phyloP scores from a whole-genome alignment of 2,888 invertebrate genomes.

The Ernsta delagoae region DNA sequence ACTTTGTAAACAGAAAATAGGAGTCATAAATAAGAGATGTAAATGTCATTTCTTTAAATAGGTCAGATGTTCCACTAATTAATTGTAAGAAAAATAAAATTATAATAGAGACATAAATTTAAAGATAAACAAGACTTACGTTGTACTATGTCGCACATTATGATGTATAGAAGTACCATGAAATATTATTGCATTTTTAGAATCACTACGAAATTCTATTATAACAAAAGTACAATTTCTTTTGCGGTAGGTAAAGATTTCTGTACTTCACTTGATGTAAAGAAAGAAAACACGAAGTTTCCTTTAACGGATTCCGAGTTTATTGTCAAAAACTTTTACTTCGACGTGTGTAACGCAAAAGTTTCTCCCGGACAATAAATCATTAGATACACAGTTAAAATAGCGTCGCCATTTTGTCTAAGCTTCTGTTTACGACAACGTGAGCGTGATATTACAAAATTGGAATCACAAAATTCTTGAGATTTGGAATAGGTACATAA shows the following conservation, averaged over 20 bases:
- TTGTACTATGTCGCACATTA: neutral
- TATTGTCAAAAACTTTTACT: slow-evolving; percentile 20
- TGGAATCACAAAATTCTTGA: slow-evolving; percentile 19
- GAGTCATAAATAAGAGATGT: slow-evolving; percentile 26
- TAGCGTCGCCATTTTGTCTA: slow-evolving; percentile 34
- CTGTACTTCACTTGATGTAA: slow-evolving; percentile 3
- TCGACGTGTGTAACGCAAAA: slow-evolving; percentile 19
- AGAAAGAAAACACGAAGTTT: neutral
- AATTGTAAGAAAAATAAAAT: slow-evolving; percentile 14
- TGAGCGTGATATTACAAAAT: slow-evolving; percentile 6
- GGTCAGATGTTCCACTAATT: slow-evolving; percentile 25
- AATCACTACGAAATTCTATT: neutral
- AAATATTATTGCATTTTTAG: too few relatives aligned
- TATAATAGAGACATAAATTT: slow-evolving; percentile 15
- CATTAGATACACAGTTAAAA: slow-evolving; percentile 18
- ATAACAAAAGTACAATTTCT: neutral
- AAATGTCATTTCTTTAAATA: slow-evolving; percentile 25
- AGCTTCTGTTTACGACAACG: slow-evolving; percentile 18
- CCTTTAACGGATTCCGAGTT: slow-evolving; percentile 11
- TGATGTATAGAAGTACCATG: too few relatives aligned
- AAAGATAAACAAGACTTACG: neutral
- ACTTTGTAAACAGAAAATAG: slow-evolving; percentile 17
- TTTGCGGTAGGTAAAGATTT: neutral
- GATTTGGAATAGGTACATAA: slow-evolving; percentile 28
- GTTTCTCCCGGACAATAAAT: slow-evolving; percentile 29